Base-by-base conservation (phyloP, 2,113 vertebrate species). In the Corapipo altera region DNA sequence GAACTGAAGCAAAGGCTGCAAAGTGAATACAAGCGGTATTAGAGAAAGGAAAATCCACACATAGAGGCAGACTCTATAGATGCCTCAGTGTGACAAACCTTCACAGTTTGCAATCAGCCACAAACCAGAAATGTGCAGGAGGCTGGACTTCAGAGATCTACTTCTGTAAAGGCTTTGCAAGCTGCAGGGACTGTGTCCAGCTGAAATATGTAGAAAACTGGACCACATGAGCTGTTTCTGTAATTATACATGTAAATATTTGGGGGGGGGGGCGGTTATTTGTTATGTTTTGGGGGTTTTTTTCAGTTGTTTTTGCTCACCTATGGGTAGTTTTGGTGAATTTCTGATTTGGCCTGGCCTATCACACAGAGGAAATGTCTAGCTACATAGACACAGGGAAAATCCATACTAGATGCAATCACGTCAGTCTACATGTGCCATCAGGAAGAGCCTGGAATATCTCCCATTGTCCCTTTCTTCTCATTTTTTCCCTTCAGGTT, bases 101-200 rank as follows among this genome's bases (percentile, higher is more conserved):
- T 88, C 41, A 41, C 15, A 24, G 58, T 80, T 76, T 73, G 67
- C 64, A 52, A 8, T 85, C 58, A 62, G 0, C 61, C 52, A 65
- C 51, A 80, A 86, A 64, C 80, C 43, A 86, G 52, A 79, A n/a
- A 73, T 62, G n/a, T 72, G 24, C 90, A 70, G 44, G 49, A 76
- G 58, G 41, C 49, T 72, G 54, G 71, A 55, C 48, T 80, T 89
- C 26, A 49, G 46, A 37, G 35, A 91, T 14, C 54, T 41, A 33
- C 57, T 77, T 65, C 57, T 65, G 26, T 54, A 49, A 69, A 75
- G 33, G 6, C 26, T 48, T 87, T 59, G 23, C 33, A 23, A 0
- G 0, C 30, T 85, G 51, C 54, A 24, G 9, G 26, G 52, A 18
- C 32, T 1, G 0, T 13, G 32, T 66, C 26, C 15, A 33, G 21